Conservation (phyloP, 1,140 invertebrate genomes). For the Drosophila dunni region DNA sequence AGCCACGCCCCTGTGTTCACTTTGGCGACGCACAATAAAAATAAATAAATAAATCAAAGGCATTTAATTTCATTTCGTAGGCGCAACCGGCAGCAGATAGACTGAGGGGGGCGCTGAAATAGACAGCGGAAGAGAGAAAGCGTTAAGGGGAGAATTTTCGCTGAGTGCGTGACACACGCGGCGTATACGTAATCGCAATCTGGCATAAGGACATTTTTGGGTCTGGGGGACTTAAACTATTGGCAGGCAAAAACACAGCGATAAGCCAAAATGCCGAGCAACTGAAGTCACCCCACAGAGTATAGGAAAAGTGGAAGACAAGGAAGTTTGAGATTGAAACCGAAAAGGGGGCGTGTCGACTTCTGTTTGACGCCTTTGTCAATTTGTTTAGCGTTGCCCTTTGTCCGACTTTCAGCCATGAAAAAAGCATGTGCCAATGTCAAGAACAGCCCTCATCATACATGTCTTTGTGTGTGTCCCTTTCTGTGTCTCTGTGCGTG, state of each 20-base stretch:
- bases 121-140: not conserved
- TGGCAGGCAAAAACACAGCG: slow-evolving; percentile 18
- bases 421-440: slow-evolving; percentile 29
- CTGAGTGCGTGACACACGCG: slow-evolving; percentile 59
- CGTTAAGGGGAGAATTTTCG: not conserved
- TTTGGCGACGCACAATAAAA: slow-evolving; percentile 49
- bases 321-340: not conserved
- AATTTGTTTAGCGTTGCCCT: slow-evolving; percentile 64
- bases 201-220: slow-evolving; percentile 4
- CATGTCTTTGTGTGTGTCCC: not conserved
- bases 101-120: not conserved
- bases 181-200: slow-evolving; percentile 68
- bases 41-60: slow-evolving; percentile 76
- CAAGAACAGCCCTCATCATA: slow-evolving; percentile 28
- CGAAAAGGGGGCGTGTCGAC: slow-evolving; percentile 41
- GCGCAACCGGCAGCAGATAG: slow-evolving; percentile 26
- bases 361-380: slow-evolving; percentile 65
- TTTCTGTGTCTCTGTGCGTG: not conserved
- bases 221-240: slow-evolving; percentile 31
- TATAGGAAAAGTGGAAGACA: not conserved
- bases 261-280: slow-evolving; percentile 55
- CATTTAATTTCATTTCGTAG: slow-evolving; percentile 73
- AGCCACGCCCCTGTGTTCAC: slow-evolving; percentile 34
- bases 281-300: not conserved
- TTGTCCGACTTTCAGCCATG: slow-evolving; percentile 36